Evolutionary conservation across 1,140 invertebrate genomes (phyloP).

Genomic region (Danaus plexippus): DNA sequence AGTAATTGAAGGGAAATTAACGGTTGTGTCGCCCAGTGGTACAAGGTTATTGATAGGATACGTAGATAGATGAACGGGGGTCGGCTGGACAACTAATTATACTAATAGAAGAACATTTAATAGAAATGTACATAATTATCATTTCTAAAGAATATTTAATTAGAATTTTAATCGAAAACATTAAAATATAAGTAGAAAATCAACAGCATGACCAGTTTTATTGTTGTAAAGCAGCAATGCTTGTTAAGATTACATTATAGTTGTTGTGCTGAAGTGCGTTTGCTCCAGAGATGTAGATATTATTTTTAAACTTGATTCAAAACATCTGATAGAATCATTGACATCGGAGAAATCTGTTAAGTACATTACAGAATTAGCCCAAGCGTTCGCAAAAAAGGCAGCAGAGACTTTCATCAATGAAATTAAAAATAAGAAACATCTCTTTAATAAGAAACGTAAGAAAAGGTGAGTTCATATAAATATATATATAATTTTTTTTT

Average conservation of each 20-base stretch:
- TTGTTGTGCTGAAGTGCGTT: too few relatives aligned
- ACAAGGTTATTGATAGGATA: too few relatives aligned
- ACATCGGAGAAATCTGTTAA: constrained; percentile 22
- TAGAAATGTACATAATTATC: too few relatives aligned
- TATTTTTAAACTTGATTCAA: constrained; percentile 26
- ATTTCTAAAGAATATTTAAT: too few relatives aligned
- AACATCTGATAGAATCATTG: constrained; percentile 28
- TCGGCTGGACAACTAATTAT: neutral
- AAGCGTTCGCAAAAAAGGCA: constrained; percentile 30
- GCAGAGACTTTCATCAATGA: constrained; percentile 29
- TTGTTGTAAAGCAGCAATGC: too few relatives aligned
- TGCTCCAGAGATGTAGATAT: constrained; percentile 6
- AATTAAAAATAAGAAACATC: constrained; percentile 23
- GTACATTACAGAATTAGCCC: constrained; percentile 30
- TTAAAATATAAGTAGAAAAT: too few relatives aligned
- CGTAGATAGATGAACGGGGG: neutral
- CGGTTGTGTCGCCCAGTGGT: constrained; percentile 23
- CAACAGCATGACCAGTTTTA: too few relatives aligned
- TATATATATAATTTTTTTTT: constrained; percentile 3
- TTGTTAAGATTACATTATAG: too few relatives aligned
- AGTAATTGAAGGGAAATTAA: constrained; percentile 38
- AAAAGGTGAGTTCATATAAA: constrained; percentile 6
- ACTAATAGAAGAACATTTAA: neutral
- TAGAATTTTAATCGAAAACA: too few relatives aligned
- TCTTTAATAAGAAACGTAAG: constrained; percentile 1